Percentiles rank a stretch among this genome's conserved stretches.
Conservation (phyloP, 2,888 invertebrate genomes). For the Cerastoderma edule region DNA sequence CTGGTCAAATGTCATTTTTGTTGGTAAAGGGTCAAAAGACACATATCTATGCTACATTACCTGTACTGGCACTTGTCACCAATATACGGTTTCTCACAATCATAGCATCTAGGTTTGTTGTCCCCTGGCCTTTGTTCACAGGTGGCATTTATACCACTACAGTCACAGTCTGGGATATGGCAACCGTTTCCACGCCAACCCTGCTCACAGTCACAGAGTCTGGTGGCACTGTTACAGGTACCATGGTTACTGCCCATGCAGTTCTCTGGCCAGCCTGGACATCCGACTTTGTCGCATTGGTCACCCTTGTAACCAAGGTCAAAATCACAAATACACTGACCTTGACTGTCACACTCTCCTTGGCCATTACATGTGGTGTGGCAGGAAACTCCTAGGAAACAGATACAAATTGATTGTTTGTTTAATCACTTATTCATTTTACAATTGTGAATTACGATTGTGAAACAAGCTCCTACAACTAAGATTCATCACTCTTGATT, state of each 20-base stretch:
- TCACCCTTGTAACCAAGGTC: slow-evolving; percentile 67
- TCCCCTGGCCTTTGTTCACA: slow-evolving; percentile 60
- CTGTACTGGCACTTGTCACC: slow-evolving; percentile 72
- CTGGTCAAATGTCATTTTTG: too few species aligned
- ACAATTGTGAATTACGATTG: too few species aligned
- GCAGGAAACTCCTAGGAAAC: slow-evolving; percentile 67
- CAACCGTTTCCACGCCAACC: slow-evolving; percentile 72
- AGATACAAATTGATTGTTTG: not conserved
- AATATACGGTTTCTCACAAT: slow-evolving; percentile 68
- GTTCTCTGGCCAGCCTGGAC: slow-evolving; percentile 74
- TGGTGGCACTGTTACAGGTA: slow-evolving; percentile 63
- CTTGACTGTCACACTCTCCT: slow-evolving; percentile 65
- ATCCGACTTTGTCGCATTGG: slow-evolving; percentile 65
- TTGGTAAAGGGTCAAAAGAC: too few species aligned
- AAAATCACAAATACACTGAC: slow-evolving; percentile 70
- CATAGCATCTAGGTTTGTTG: slow-evolving; percentile 66
- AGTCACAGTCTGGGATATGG: slow-evolving; percentile 65
- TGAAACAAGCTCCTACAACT: too few species aligned
- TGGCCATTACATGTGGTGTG: slow-evolving; percentile 64
- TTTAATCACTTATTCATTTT: too few species aligned
- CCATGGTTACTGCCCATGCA: slow-evolving; percentile 70
- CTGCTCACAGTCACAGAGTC: slow-evolving; percentile 67
- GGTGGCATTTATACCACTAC: slow-evolving; percentile 63
- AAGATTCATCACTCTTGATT: too few species aligned
- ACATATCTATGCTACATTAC: too few species aligned